A percentile compares a stretch with the other conserved stretches of the same genome.
These are phyloP conservation scores for Perca fluviatilis DNA, from an alignment of 2,113 vertebrate genomes.

Conservation along the genomic window DNA sequence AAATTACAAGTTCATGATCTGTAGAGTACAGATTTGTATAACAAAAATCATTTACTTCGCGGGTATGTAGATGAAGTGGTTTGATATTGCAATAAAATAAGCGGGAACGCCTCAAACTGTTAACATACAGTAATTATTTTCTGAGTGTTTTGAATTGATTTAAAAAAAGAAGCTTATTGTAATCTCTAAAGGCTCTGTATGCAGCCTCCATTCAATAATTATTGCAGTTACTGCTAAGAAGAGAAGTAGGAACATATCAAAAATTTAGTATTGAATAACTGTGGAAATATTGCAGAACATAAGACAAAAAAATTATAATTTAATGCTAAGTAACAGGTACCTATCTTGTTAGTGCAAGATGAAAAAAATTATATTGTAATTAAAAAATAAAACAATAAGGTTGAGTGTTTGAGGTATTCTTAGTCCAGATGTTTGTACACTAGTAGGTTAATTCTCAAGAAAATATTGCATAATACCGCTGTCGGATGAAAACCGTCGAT, in stretches of 20 bases:
- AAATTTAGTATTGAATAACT: constrained; percentile 72
- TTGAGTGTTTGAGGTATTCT: constrained; percentile 77
- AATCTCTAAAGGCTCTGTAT: constrained; percentile 68
- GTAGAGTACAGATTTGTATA: constrained; percentile 53
- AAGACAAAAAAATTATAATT: constrained; percentile 62
- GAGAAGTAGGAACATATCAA: constrained; percentile 74
- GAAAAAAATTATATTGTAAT: constrained; percentile 74
- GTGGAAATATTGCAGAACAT: constrained; percentile 74
- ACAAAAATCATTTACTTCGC: constrained; percentile 69
- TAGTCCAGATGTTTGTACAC: constrained; percentile 78
- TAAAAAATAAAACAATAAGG: constrained; percentile 68
- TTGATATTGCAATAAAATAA: constrained; percentile 82
- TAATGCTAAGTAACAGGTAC: constrained; percentile 84
- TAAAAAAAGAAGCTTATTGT: constrained; percentile 47
- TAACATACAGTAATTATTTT: constrained; percentile 72
- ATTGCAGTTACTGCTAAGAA: constrained; percentile 72
- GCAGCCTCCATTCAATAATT: constrained; percentile 64
- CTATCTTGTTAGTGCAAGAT: constrained; percentile 73
- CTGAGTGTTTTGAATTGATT: constrained; percentile 72
- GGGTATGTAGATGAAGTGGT: constrained; percentile 70
- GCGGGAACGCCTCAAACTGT: constrained; percentile 70
- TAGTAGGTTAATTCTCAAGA: constrained; percentile 71
- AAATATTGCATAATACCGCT: constrained; percentile 60
- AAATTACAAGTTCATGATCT: constrained; percentile 40
- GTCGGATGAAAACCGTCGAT: constrained; percentile 62